These are phyloP conservation scores for Hydrolagus colliei DNA, from an alignment of 2,797 vertebrate genomes.

Conservation along the genomic window DNA sequence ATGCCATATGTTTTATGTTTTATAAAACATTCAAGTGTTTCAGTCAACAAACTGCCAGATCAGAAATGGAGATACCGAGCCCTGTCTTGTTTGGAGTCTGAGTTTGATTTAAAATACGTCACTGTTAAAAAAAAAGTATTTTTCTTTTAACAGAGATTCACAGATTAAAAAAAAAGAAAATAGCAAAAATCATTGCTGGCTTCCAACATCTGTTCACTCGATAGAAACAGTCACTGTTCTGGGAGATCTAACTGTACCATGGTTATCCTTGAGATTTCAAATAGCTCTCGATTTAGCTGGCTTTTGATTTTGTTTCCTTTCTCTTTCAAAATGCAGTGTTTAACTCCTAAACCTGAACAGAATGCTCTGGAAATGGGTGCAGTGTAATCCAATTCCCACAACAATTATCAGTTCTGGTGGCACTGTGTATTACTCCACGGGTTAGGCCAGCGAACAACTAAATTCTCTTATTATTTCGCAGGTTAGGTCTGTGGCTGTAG, in stretches of 20 bases:
- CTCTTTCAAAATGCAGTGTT: not conserved
- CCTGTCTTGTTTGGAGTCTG: not conserved
- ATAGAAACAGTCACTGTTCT: not conserved
- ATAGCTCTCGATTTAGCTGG: not conserved
- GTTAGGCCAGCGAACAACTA: not conserved
- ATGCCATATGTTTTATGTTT: not conserved
- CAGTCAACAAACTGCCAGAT: not conserved
- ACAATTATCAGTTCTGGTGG: slow-evolving; percentile 16
- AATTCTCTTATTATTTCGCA: slow-evolving; percentile 6
- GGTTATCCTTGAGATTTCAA: not conserved
- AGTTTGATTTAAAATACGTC: not conserved
- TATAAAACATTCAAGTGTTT: not conserved
- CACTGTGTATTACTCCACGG: not conserved
- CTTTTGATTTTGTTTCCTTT: not conserved
- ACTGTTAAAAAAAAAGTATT: not conserved
- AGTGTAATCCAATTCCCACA: slow-evolving; percentile 15
- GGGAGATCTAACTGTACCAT: not conserved
- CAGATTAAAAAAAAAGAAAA: not conserved
- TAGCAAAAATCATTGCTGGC: not conserved
- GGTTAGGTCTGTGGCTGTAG: not conserved
- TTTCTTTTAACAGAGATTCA: not conserved
- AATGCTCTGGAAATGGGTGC: not conserved
- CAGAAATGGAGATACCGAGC: not conserved
- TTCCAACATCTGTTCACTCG: not conserved
- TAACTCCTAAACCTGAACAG: not conserved